phyloP scores from a whole-genome alignment of 2,797 vertebrate genomes.

The Gymnocypris eckloni region DNA sequence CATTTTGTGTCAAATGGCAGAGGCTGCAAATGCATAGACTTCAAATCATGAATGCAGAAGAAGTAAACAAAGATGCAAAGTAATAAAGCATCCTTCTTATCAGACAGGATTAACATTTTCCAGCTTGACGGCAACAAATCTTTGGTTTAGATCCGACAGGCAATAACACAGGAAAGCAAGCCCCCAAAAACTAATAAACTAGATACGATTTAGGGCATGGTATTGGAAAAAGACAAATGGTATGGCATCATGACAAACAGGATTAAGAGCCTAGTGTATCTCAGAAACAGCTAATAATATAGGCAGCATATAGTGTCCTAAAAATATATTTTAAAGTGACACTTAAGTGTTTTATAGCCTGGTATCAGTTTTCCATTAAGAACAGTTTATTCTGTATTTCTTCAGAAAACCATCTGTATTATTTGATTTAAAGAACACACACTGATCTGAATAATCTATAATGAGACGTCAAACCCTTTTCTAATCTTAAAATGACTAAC shows the following conservation, averaged over 20 bases:
- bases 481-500: background rate
- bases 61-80: background rate
- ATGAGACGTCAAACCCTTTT: background rate
- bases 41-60: background rate
- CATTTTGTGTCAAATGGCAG: conserved; percentile 10
- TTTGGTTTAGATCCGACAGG: background rate
- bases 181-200: background rate
- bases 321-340: background rate
- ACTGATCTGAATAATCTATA: background rate
- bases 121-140: background rate
- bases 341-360: background rate
- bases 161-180: conserved; percentile 4
- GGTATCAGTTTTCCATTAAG: background rate
- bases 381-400: background rate
- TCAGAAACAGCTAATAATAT: background rate
- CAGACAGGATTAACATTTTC: background rate
- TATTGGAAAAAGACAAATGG: background rate
- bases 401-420: background rate
- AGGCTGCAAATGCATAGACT: background rate
- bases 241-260: background rate
- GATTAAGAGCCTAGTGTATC: background rate
- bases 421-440: background rate
- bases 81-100: background rate
- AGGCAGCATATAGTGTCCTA: background rate
- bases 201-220: background rate